Conservation (phyloP, 1,140 invertebrate species). For the Carposina sasakii region DNA sequence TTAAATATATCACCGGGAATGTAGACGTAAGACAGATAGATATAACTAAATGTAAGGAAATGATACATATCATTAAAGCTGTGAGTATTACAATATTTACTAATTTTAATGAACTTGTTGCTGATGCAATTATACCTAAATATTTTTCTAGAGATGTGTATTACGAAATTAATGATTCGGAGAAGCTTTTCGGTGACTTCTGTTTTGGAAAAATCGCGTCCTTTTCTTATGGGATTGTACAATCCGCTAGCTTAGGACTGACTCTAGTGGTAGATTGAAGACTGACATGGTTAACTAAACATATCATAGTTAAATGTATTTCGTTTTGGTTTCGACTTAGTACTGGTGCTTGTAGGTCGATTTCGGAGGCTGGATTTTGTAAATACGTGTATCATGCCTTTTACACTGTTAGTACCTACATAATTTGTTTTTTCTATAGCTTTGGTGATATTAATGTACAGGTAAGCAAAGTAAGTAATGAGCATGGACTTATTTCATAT, state of each 20-base stretch:
- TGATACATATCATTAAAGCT: conserved; percentile 68
- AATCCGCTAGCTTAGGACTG: conserved; percentile 68
- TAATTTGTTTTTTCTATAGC: too few relatives aligned
- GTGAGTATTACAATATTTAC: conserved; percentile 70
- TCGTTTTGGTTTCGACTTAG: conserved; percentile 67
- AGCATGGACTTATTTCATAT: too few relatives aligned
- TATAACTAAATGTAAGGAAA: conserved; percentile 60
- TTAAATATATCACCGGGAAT: conserved; percentile 40
- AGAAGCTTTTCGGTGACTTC: conserved; percentile 63
- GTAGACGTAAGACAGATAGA: conserved; percentile 49
- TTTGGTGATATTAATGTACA: too few relatives aligned
- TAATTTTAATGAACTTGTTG: conserved; percentile 65
- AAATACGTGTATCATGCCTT: conserved; percentile 65
- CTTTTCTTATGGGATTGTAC: conserved; percentile 66
- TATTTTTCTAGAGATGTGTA: conserved; percentile 72
- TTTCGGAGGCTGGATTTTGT: conserved; percentile 70
- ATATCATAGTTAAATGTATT: conserved; percentile 69
- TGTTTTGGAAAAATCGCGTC: conserved; percentile 65
- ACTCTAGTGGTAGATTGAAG: conserved; percentile 68
- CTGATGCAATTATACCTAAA: conserved; percentile 66
- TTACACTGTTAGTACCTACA: conserved; percentile 62
- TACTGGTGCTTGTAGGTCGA: conserved; percentile 70
- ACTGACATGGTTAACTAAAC: conserved; percentile 67
- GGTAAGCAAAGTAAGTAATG: too few relatives aligned
- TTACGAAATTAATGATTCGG: conserved; percentile 55